Percentiles rank a stretch among this genome's conserved stretches.
phyloP scores from a whole-genome alignment of 2,888 invertebrate genomes.

The Steromphala cineraria region DNA sequence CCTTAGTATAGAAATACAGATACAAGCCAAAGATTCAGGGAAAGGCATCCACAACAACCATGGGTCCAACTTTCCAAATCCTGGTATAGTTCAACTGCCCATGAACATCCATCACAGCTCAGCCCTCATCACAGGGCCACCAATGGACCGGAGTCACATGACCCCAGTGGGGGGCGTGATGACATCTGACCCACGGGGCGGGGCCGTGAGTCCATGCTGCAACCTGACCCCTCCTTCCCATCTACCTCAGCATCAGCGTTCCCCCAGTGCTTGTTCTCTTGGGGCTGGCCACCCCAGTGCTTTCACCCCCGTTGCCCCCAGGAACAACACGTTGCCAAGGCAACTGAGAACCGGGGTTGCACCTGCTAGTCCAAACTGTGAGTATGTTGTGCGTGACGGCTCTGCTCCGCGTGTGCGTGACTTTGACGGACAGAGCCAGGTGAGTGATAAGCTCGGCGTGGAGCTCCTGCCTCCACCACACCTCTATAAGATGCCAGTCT shows the following conservation, averaged over 20 bases:
- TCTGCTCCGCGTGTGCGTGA: constrained; percentile 58
- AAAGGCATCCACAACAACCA: not conserved
- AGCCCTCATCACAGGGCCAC: not conserved
- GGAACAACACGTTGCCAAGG: constrained; percentile 61
- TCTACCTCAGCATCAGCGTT: constrained; percentile 53
- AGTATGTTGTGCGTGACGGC: constrained; percentile 48
- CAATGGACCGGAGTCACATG: constrained; percentile 42
- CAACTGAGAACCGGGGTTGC: constrained; percentile 27
- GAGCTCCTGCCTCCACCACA: constrained; percentile 28
- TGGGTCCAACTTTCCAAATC: not conserved
- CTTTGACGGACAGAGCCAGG: constrained; percentile 65
- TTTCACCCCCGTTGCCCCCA: constrained; percentile 62
- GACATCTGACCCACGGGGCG: constrained; percentile 11
- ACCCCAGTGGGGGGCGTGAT: constrained; percentile 38
- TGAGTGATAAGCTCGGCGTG: constrained; percentile 40
- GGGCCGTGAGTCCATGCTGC: constrained; percentile 30
- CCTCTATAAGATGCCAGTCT: not conserved
- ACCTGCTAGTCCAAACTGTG: constrained; percentile 32
- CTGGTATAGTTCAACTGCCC: not conserved
- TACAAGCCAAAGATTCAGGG: constrained; percentile 51
- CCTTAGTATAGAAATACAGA: constrained; percentile 66
- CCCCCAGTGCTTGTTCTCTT: constrained; percentile 60
- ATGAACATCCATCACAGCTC: constrained; percentile 12
- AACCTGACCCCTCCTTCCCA: constrained; percentile 27
- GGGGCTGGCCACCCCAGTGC: constrained; percentile 60